Percentiles rank a stretch among this genome's conserved stretches.
phyloP scores from a whole-genome alignment of 2,888 invertebrate genomes.

The Limulus polyphemus region DNA sequence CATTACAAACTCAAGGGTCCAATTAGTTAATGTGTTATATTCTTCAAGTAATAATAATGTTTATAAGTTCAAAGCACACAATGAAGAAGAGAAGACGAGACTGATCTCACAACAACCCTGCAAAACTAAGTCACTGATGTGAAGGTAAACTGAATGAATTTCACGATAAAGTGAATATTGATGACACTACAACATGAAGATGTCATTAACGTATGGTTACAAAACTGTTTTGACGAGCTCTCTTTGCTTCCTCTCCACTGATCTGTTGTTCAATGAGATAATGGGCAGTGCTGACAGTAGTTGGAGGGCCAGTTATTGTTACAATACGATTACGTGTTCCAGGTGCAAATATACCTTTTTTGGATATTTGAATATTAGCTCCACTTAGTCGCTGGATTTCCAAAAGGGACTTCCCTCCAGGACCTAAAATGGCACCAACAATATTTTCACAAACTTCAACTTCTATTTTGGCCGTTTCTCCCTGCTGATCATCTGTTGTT shows the following conservation, averaged over 20 bases:
- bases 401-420: constrained; percentile 87
- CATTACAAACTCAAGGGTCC: no score
- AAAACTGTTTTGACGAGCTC: constrained; percentile 60
- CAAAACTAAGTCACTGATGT: no score
- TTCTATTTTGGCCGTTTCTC: constrained; percentile 50
- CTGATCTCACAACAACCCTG: no score
- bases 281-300: constrained; percentile 80
- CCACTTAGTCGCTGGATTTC: constrained; percentile 95
- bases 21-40: no score
- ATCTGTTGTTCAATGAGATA: constrained; percentile 94
- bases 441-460: constrained; percentile 82
- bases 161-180: no score
- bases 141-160: no score
- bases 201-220: constrained; percentile 19
- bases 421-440: constrained; percentile 94
- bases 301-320: constrained; percentile 79
- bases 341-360: constrained; percentile 94
- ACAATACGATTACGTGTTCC: constrained; percentile 95
- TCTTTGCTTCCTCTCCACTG: constrained; percentile 86
- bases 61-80: no score
- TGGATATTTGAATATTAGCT: constrained; percentile 95
- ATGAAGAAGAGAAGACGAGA: no score
- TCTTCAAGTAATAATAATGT: no score
- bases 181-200: not conserved
- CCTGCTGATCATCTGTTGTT: constrained; percentile 29